phyloP scores from a whole-genome alignment of 2,888 invertebrate species.

The Ennomos erosarius region DNA sequence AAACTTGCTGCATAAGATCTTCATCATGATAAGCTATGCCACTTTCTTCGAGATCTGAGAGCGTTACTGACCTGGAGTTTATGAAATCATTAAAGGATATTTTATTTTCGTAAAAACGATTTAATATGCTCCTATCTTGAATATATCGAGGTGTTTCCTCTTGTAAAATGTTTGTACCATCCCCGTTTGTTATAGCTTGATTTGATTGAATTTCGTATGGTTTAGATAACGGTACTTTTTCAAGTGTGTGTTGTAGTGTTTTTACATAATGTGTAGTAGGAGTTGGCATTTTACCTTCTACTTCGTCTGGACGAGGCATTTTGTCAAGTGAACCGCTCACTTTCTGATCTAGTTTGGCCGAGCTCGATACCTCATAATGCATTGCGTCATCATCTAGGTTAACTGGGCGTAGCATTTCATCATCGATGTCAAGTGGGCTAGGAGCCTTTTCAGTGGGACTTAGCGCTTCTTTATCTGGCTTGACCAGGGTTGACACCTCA shows the following conservation, averaged over 20 bases:
- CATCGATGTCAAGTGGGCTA: constrained; percentile 15
- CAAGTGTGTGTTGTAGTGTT: too few species aligned
- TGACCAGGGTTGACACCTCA: too few species aligned
- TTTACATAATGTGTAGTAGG: too few species aligned
- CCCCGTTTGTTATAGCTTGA: too few species aligned
- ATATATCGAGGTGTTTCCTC: neutral
- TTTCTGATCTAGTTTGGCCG: constrained; percentile 13
- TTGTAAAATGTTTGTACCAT: too few species aligned
- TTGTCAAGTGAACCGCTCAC: constrained; percentile 1
- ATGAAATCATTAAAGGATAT: constrained; percentile 20
- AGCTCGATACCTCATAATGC: constrained; percentile 13
- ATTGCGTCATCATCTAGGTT: constrained; percentile 18
- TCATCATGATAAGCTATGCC: constrained; percentile 19
- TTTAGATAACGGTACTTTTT: too few species aligned
- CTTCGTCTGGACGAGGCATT: neutral
- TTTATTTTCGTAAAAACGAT: constrained; percentile 21
- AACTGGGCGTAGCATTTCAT: constrained; percentile 20
- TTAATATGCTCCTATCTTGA: constrained; percentile 2
- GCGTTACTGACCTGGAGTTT: constrained; percentile 10
- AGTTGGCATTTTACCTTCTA: too few species aligned
- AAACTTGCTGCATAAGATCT: constrained; percentile 13
- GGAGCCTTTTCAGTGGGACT: too few species aligned
- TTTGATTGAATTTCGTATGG: too few species aligned
- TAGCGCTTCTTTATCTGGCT: too few species aligned
- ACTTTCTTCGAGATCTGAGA: constrained; percentile 13